Conservation (phyloP, 1,140 invertebrate species). For the Muscidifurax raptorellus region DNA sequence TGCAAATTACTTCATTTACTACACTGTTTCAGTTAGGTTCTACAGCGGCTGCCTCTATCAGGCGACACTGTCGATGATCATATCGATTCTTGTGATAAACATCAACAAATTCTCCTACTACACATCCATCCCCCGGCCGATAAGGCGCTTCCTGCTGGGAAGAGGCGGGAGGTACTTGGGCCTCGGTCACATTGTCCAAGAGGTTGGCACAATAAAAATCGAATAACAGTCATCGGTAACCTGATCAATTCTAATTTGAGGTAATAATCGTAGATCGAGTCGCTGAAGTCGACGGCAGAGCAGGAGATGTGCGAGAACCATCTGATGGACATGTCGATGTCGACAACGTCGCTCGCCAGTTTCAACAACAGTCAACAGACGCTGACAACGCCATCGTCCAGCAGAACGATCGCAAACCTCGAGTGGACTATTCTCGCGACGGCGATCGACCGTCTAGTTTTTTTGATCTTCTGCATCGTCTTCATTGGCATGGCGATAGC, state of each 20-base stretch:
- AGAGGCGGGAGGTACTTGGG: conserved; percentile 75
- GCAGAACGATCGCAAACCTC: conserved; percentile 64
- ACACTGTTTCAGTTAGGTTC: conserved; percentile 75
- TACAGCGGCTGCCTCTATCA: conserved; percentile 79
- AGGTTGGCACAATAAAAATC: conserved; percentile 50
- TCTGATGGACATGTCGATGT: conserved; percentile 57
- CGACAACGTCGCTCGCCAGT: conserved; percentile 59
- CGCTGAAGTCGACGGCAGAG: conserved; percentile 57
- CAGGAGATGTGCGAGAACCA: conserved; percentile 73
- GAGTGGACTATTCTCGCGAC: conserved; percentile 79
- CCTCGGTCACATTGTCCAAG: conserved; percentile 68
- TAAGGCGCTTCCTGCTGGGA: conserved; percentile 77
- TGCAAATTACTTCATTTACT: neutral
- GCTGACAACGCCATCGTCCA: conserved; percentile 55
- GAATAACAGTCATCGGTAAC: neutral
- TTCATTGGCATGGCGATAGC: conserved; percentile 74
- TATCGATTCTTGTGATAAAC: conserved; percentile 80
- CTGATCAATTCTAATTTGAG: neutral
- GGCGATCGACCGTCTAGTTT: conserved; percentile 78
- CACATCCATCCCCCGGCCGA: conserved; percentile 75
- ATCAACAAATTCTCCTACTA: conserved; percentile 74
- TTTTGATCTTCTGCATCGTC: conserved; percentile 75
- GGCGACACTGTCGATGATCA: conserved; percentile 78
- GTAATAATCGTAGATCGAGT: conserved; percentile 60
- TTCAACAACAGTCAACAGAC: conserved; percentile 69